phyloP scores from a whole-genome alignment of 2,888 invertebrate genomes.

The Creontiades dilutus region DNA sequence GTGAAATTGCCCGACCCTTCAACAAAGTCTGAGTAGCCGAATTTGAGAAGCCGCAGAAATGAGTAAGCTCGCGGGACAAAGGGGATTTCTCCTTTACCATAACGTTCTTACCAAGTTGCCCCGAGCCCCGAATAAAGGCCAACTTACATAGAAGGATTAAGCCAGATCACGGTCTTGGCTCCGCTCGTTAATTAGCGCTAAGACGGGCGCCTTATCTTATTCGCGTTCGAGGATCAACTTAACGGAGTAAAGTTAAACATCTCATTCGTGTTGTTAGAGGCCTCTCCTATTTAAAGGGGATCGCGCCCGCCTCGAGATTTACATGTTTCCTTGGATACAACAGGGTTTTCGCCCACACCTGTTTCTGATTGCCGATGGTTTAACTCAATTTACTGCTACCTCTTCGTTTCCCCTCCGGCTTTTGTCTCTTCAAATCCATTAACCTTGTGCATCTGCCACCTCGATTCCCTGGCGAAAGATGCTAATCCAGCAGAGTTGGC shows the following conservation, averaged over 20 bases:
- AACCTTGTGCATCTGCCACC: slow-evolving; percentile 66
- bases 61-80: neutral
- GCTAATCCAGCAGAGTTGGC: slow-evolving; percentile 46
- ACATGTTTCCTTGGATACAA: slow-evolving; percentile 68
- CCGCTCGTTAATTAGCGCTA: slow-evolving; percentile 66
- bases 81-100: neutral
- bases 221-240: slow-evolving; percentile 68
- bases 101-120: slow-evolving; percentile 12
- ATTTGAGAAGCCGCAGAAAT: neutral
- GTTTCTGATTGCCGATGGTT: slow-evolving; percentile 70
- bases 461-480: slow-evolving; percentile 53
- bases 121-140: slow-evolving; percentile 46
- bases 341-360: slow-evolving; percentile 63
- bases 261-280: slow-evolving; percentile 57
- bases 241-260: slow-evolving; percentile 65
- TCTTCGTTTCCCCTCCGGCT: neutral
- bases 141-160: slow-evolving; percentile 61
- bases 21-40: neutral
- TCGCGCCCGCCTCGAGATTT: slow-evolving; percentile 29
- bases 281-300: slow-evolving; percentile 45
- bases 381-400: slow-evolving; percentile 69
- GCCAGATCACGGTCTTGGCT: slow-evolving; percentile 57
- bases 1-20: too few species aligned
- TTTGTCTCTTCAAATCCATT: slow-evolving; percentile 66
- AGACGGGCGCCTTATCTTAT: slow-evolving; percentile 68